Evolutionary conservation across 2,113 vertebrate species (phyloP).

Genomic region (Amblyornis subalaris): DNA sequence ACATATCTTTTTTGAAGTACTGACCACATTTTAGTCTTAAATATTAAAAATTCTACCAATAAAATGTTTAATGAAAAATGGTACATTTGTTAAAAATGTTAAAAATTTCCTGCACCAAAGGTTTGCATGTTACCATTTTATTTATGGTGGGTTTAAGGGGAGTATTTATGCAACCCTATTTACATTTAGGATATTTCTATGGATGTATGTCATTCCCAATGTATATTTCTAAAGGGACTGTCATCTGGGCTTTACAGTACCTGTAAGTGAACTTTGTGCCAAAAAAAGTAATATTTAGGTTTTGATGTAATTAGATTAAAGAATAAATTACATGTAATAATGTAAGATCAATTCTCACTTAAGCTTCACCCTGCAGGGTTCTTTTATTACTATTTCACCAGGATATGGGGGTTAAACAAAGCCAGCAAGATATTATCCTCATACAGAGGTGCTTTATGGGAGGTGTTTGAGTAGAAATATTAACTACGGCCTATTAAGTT

Average conservation of each 20-base stretch:
- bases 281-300: neutral
- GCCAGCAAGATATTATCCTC: neutral
- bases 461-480: neutral
- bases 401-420: neutral
- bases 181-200: neutral
- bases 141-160: neutral
- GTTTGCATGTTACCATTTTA: neutral
- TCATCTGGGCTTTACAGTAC: neutral
- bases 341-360: neutral
- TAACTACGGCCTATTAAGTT: neutral
- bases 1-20: neutral
- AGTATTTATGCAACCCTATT: neutral
- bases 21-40: neutral
- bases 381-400: neutral
- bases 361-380: neutral
- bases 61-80: neutral
- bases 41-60: neutral
- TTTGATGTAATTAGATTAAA: neutral
- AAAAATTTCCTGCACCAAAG: neutral
- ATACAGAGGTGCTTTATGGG: neutral
- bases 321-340: neutral
- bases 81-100: neutral
- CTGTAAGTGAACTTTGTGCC: neutral
- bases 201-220: rapidly evolving
- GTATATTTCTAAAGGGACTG: neutral